phyloP scores from a whole-genome alignment of 1,140 invertebrate genomes.

The Venustaconcha ellipsiformis region DNA sequence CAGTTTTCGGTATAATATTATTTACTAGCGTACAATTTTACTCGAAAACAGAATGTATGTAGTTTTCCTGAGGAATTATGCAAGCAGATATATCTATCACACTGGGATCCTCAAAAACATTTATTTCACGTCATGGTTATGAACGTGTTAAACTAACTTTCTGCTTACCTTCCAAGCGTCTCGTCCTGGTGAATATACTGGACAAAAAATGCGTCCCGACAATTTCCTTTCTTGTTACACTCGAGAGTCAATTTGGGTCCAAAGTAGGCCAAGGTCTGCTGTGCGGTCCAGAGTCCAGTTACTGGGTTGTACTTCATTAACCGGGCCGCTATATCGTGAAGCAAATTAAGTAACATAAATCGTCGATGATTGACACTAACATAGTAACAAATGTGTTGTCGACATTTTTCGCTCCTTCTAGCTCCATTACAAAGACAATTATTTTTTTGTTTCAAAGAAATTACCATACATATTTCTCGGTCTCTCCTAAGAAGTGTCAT shows the following conservation, averaged over 20 bases:
- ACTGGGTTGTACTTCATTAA: conserved; percentile 36
- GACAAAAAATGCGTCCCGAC: conserved; percentile 26
- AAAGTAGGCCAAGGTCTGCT: conserved; percentile 24
- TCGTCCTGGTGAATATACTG: conserved; percentile 35
- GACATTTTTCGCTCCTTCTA: not conserved
- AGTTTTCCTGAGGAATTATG: no score
- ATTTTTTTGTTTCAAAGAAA: not conserved
- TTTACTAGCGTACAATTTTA: no score
- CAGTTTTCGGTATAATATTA: no score
- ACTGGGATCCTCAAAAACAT: no score
- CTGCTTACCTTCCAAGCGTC: conserved; percentile 23
- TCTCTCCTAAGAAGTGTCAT: not conserved
- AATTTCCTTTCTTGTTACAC: conserved; percentile 24
- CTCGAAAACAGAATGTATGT: no score
- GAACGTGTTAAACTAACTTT: not conserved
- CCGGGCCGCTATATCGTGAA: conserved; percentile 8
- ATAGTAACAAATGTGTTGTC: not conserved
- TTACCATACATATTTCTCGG: not conserved
- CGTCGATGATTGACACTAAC: not conserved
- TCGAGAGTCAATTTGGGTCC: conserved; percentile 7
- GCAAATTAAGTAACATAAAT: not conserved
- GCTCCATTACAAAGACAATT: not conserved
- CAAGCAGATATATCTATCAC: no score
- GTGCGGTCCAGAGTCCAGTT: conserved; percentile 29
- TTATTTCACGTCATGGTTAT: not conserved